Conservation (phyloP, 2,797 vertebrate genomes). For the Chrosomus eos region DNA sequence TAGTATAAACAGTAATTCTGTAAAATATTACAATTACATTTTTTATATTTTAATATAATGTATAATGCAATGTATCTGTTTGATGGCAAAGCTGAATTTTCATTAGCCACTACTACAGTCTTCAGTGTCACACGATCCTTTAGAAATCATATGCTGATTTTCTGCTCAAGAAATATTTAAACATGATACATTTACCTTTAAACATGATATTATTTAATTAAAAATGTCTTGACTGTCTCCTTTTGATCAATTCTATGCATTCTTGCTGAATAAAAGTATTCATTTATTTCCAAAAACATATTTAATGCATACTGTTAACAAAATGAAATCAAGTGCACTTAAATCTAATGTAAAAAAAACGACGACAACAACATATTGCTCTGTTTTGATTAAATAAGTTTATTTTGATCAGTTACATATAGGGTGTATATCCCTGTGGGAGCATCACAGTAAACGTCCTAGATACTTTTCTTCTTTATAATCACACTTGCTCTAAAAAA, state of each 20-base stretch:
- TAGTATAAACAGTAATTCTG: too few relatives aligned
- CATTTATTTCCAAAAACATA: background rate
- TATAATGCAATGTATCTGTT: background rate
- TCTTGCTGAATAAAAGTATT: background rate
- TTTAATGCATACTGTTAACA: background rate
- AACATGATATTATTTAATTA: background rate
- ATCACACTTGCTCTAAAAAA: constrained; percentile 89
- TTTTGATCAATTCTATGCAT: background rate
- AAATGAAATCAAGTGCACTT: background rate
- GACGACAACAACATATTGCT: constrained; percentile 4
- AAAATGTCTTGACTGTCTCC: background rate
- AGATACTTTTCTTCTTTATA: constrained; percentile 68
- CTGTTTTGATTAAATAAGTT: constrained; percentile 88
- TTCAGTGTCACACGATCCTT: background rate
- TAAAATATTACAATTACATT: too few relatives aligned
- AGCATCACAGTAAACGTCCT: constrained; percentile 86
- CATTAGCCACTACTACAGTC: background rate
- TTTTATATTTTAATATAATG: background rate
- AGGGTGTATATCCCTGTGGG: constrained; percentile 84
- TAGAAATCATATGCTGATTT: background rate
- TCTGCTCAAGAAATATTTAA: background rate
- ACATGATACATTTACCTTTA: background rate
- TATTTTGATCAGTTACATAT: constrained; percentile 97
- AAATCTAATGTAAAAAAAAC: background rate
- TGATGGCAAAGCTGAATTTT: background rate